Base-by-base conservation (phyloP, 2,113 vertebrate genomes). In the Kryptolebias marmoratus region DNA sequence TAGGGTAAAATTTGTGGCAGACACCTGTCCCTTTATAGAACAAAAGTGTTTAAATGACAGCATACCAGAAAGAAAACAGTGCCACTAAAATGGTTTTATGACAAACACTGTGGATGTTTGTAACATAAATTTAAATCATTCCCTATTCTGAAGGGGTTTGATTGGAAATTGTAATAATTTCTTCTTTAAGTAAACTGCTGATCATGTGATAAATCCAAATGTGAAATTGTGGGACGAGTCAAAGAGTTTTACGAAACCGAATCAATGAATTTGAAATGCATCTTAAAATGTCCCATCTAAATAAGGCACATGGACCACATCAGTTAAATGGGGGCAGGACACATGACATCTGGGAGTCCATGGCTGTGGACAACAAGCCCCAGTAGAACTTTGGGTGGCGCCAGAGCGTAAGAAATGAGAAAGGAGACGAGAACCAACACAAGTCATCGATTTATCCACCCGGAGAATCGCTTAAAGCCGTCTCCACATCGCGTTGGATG, bases 321-420 rank as follows among this genome's bases (percentile, higher is more conserved):
- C 3, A 36, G 3, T 36, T 3, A 67, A 52, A 75, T 67, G 49
- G 16, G 52, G 31, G 10, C 9, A 61, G 74, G 3, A 63, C 27
- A 14, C 27, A 9, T 31, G 48, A 15, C 45, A 27, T 54, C n/a
- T 70, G 77, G 68, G 64, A 31, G 68, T 62, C 56, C 42, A n/a
- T 67, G 53, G 15, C 16, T 64, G 30, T 49, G 67, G 58, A 64
- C 47, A 47, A 47, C 69, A 42, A 50, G 59, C 63, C 22, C 28
- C 13, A 6, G 36, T 7, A 18, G 45, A 82, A 74, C 91, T 86
- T 86, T 80, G 83, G 92, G 89, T 90, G 91, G 90, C 91, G 91
- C 92, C 90, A 92, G 76, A 90, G 88, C 57, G 83, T 89, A 89
- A 88, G 73, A 64, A 86, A 90, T 81, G 54, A 27, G 16, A 11